phyloP scores from a whole-genome alignment of 2,888 invertebrate species.

The Halictus quadricinctus region DNA sequence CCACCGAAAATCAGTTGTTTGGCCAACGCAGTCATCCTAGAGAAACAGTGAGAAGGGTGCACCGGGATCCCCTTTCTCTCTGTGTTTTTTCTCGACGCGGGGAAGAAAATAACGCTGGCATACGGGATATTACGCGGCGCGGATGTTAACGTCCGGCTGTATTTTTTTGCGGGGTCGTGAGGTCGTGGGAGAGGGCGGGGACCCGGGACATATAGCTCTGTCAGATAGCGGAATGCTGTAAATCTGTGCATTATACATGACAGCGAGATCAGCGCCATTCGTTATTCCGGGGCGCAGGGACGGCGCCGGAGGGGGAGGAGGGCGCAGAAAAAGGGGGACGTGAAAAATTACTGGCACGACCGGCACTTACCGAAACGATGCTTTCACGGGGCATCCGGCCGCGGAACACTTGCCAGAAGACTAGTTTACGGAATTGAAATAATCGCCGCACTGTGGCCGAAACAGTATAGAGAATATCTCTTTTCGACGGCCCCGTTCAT shows the following conservation, averaged over 20 bases:
- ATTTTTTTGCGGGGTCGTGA: constrained; percentile 14
- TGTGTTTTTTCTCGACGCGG: constrained; percentile 5
- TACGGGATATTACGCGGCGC: constrained; percentile 71
- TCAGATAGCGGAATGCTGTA: constrained; percentile 72
- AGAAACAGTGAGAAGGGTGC: not conserved
- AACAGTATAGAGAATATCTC: not conserved
- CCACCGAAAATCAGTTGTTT: not conserved
- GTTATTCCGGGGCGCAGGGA: constrained; percentile 58
- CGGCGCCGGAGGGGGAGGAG: constrained; percentile 21
- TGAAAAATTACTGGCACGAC: constrained; percentile 67
- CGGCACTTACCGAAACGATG: constrained; percentile 67
- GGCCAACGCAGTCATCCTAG: not conserved
- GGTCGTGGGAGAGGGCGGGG: constrained; percentile 25
- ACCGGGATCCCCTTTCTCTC: not conserved
- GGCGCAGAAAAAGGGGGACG: constrained; percentile 57
- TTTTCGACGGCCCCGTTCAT: not conserved
- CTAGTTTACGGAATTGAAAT: constrained; percentile 57
- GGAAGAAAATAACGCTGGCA: constrained; percentile 69
- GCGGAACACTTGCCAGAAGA: constrained; percentile 57
- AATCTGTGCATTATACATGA: constrained; percentile 76
- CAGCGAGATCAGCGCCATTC: constrained; percentile 71
- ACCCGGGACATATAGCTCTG: constrained; percentile 59
- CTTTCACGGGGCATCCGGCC: constrained; percentile 51
- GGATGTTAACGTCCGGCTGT: constrained; percentile 62
- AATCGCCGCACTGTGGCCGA: constrained; percentile 32